These are phyloP conservation scores for Timema cristinae DNA, from an alignment of 2,888 invertebrate genomes.

Conservation along the genomic window DNA sequence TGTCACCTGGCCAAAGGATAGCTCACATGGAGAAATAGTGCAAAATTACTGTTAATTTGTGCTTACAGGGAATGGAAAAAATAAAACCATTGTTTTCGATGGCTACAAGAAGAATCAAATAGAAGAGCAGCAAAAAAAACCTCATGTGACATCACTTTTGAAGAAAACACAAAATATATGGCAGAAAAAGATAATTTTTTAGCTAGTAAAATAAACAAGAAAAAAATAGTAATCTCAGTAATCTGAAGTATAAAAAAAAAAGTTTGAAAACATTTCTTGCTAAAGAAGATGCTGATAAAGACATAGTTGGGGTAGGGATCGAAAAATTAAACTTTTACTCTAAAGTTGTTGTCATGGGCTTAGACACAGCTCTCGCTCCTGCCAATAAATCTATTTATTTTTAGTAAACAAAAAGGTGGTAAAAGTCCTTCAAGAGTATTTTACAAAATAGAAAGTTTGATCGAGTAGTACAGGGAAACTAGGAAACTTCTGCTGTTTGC, in stretches of 20 bases:
- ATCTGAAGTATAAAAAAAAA: neutral
- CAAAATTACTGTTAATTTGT: neutral
- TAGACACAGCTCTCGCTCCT: neutral
- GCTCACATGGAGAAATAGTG: neutral
- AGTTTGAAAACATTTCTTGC: neutral
- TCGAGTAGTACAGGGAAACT: no score
- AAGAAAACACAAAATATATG: neutral
- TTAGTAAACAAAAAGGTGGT: no score
- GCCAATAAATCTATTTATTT: no score
- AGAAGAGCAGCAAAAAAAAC: slow-evolving; percentile 10
- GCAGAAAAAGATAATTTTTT: neutral
- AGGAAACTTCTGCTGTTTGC: no score
- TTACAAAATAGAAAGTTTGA: no score
- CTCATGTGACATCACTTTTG: neutral
- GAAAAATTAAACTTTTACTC: neutral
- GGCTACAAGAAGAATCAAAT: neutral
- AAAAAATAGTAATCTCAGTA: neutral
- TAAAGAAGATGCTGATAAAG: slow-evolving; percentile 6
- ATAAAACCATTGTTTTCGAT: slow-evolving; percentile 1
- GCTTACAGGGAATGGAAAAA: neutral
- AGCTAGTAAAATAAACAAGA: slow-evolving; percentile 1
- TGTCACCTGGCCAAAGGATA: neutral
- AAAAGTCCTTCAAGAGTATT: no score
- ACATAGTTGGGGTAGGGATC: neutral
- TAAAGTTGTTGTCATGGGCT: slow-evolving; percentile 6